phyloP scores from a whole-genome alignment of 2,888 invertebrate species.

The Morpho achilles region DNA sequence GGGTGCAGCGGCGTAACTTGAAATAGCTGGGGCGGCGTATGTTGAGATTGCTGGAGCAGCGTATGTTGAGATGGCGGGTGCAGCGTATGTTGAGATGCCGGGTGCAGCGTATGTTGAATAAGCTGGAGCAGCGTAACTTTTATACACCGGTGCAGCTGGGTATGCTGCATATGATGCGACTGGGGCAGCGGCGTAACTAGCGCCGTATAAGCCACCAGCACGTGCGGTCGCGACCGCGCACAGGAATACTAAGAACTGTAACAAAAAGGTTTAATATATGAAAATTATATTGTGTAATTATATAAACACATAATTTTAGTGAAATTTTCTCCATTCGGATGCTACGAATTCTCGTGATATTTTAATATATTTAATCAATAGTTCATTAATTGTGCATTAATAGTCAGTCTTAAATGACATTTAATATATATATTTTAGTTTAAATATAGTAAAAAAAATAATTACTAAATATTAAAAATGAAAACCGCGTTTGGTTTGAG shows the following conservation, averaged over 20 bases:
- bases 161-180: conserved; percentile 40
- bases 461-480: too few species aligned
- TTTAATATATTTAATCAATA: too few species aligned
- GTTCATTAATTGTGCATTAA: too few species aligned
- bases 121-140: conserved; percentile 35
- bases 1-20: conserved; percentile 44
- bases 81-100: conserved; percentile 32
- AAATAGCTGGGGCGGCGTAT: conserved; percentile 37
- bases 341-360: too few species aligned
- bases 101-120: conserved; percentile 43
- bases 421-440: too few species aligned
- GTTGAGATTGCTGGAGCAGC: conserved; percentile 43
- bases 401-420: too few species aligned
- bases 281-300: too few species aligned
- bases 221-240: conserved; percentile 79
- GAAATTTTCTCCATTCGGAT: too few species aligned
- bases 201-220: conserved; percentile 75
- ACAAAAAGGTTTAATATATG: conserved; percentile 17
- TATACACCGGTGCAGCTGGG: conserved; percentile 21
- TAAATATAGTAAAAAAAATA: too few species aligned
- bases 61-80: conserved; percentile 33
- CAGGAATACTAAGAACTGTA: conserved; percentile 78
- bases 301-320: too few species aligned
- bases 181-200: conserved; percentile 50
- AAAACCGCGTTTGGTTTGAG: too few species aligned